Evolutionary conservation across 2,888 invertebrate genomes (phyloP), one percentile per base, ranked within the genome.

Genomic region (Cyaniris semiargus): DNA sequence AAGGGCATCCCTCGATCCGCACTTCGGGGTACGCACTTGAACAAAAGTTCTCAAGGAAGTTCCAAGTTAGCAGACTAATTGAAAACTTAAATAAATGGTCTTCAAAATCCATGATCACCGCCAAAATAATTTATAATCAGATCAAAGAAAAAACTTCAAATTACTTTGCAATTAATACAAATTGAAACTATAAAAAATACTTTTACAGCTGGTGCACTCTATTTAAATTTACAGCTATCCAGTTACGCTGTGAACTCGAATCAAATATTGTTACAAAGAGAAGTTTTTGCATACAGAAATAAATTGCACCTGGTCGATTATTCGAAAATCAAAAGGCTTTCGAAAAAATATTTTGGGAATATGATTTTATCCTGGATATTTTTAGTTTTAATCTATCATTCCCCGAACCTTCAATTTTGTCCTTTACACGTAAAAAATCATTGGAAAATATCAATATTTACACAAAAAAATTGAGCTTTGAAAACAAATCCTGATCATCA

Each of bases 1-100:
- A 74, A 53, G 74, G 74, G 31, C 53, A 74, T 53, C 27, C 6
- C 72, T 44, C 38, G 15, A 15, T 38, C 34, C 10, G 13, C 21
- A 21, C 15, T 44, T 3, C 74, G 7, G 44, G 15, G 44, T 27
- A 53, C 27, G 44, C 23, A 53, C 27, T 48, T n/a, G 66, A 31
- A 38, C n/a, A 13, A 71, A 71, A 71, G 8, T 71, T 38, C 71
- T 71, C 38, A 71, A 71, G 71, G 71, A 71, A 38, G 71, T 38
- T n/a, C 8, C 70, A 34, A 8, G 34, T 70, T n/a, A 8, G 34
- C 23, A n/a, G 27, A 15, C 15, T 66, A 66, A 66, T 66, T 66
- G 6, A 66, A 66, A 66, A 66, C 66, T 66, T 31, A 27, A 66
- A 66, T 66, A 66, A 27, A 10, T 21, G 3, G 21, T 8, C 27